Base-by-base conservation (phyloP, 92 coral and sea anemone genomes). In the Epizoanthus fatuus region DNA sequence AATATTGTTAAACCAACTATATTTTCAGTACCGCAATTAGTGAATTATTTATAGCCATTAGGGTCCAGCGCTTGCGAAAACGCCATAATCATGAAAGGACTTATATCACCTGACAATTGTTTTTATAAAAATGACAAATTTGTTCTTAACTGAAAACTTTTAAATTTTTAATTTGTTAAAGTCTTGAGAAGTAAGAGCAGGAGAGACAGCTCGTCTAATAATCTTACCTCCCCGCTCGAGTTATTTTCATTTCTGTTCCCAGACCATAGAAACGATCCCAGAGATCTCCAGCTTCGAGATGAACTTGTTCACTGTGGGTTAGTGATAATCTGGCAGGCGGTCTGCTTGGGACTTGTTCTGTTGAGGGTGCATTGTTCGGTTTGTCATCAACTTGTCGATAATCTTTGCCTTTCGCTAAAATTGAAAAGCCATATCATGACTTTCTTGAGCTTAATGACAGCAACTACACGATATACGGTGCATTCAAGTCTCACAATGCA, bases 251-350 rank as follows among this genome's bases (percentile, higher is more conserved):
- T 67, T 95, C 98, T 66, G 98, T 95, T 6, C 98, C 98, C 32
- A 95, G 94, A 1, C 98, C 93, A 69, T 90, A 95, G 88, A 95
- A 95, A 68, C 98, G 92, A 60, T 95, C 92, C 98, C 98, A 95
- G 68, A 95, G 90, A 84, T 95, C 98, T 71, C 81, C 66, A 63
- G 96, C 96, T 62, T 95, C 98, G 15, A 95, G 87, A 20, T 81
- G 58, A 3, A 87, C 94, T 81, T 92, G 82, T 52, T 88, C 67
- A 42, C 44, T 20, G 55, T 3, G 66, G 11, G 49, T 3, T 9
- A 49, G 16, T 56, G 74, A 52, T 82, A 77, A 66, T 79, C 86
- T 44, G 74, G 63, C 65, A 8, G 73, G 63, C 47, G 84, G 80
- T 45, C 82, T 81, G 58, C 72, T 49, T 51, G 67, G 68, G 58